Evolutionary conservation across 2,113 vertebrate genomes (phyloP).

Genomic region (Chiloscyllium plagiosum): DNA sequence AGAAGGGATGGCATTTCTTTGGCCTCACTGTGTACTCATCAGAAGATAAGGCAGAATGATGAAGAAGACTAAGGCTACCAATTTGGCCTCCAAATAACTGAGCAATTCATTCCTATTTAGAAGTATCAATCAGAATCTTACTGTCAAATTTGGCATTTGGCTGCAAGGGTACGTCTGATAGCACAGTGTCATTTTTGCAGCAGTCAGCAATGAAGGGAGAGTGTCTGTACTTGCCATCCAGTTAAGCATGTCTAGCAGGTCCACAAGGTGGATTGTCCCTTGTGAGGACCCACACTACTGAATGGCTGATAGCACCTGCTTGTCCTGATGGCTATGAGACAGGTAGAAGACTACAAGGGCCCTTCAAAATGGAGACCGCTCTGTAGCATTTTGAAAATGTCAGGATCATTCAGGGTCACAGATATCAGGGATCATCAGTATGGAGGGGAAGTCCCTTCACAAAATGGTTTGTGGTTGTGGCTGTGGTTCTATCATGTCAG

Average conservation of each 20-base stretch:
- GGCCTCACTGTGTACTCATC: background rate
- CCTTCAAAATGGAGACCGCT: no score
- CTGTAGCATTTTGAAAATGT: no score
- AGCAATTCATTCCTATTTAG: background rate
- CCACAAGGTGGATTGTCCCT: no score
- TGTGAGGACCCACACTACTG: no score
- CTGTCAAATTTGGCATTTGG: no score
- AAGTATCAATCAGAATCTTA: background rate
- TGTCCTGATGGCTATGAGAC: background rate
- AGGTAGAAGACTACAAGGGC: background rate
- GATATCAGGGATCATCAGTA: no score
- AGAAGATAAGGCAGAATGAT: background rate
- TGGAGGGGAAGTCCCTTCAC: background rate
- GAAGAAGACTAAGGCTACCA: background rate
- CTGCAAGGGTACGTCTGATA: no score
- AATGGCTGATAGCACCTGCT: no score
- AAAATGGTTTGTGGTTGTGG: background rate
- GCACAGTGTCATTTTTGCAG: background rate
- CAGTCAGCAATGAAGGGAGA: background rate
- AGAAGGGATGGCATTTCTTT: background rate
- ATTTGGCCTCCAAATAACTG: background rate
- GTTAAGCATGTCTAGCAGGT: background rate
- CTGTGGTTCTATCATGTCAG: background rate
- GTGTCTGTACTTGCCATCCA: background rate
- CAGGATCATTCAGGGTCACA: no score